Conservation (phyloP, 2,113 vertebrate genomes). For the Crotalus viridis region DNA sequence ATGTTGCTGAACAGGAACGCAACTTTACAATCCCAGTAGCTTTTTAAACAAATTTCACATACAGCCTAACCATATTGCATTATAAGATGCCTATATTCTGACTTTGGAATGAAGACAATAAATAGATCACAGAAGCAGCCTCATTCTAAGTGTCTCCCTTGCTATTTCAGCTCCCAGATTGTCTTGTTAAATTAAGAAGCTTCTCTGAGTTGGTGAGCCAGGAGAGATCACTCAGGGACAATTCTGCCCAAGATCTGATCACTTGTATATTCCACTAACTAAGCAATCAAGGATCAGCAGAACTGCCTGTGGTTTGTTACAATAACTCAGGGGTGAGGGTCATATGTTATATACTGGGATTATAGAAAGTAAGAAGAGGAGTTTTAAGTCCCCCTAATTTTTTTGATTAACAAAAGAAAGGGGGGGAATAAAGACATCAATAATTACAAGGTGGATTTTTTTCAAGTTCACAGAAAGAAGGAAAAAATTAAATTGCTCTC, state of each 20-base stretch:
- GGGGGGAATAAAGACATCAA: background rate
- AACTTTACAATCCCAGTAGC: background rate
- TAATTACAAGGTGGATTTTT: background rate
- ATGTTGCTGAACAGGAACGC: background rate
- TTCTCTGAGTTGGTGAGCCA: background rate
- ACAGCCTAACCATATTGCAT: background rate
- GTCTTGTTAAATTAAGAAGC: background rate
- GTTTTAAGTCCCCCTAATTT: background rate
- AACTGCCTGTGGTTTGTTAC: background rate
- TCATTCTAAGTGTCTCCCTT: background rate
- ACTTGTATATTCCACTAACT: background rate
- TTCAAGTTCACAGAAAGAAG: background rate
- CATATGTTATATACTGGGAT: background rate
- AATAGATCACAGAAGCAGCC: background rate
- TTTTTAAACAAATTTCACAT: background rate
- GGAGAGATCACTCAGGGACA: background rate
- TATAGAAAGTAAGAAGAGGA: background rate
- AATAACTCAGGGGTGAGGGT: background rate
- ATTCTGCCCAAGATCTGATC: background rate
- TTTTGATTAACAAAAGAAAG: background rate
- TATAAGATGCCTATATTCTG: background rate
- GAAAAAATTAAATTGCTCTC: background rate
- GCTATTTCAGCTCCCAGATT: background rate
- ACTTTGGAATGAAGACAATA: background rate
- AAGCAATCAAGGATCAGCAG: background rate